Percentiles rank a stretch among this genome's conserved stretches.
Evolutionary conservation across 2,113 vertebrate species (phyloP).

Genomic region (Gnathonemus longibarbis): DNA sequence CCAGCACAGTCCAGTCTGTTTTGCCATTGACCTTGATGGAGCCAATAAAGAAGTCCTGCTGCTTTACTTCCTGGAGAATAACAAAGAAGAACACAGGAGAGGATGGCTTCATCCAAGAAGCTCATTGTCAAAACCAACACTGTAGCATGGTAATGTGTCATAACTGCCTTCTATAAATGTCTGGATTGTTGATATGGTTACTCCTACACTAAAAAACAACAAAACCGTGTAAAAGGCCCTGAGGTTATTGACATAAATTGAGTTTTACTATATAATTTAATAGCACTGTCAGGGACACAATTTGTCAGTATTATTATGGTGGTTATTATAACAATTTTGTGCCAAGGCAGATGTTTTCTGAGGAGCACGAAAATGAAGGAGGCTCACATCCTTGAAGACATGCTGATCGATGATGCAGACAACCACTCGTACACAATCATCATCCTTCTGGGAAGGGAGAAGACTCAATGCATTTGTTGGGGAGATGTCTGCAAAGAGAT

Average conservation of each 20-base stretch:
- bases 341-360: background rate
- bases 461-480: slow-evolving; percentile 65
- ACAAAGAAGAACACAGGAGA: background rate
- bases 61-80: slow-evolving; percentile 70
- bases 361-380: background rate
- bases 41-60: slow-evolving; percentile 83
- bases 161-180: background rate
- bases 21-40: slow-evolving; percentile 67
- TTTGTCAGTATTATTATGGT: background rate
- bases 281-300: background rate
- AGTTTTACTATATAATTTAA: background rate
- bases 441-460: slow-evolving; percentile 63
- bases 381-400: slow-evolving; percentile 76
- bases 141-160: background rate
- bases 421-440: slow-evolving; percentile 67
- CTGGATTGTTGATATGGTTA: background rate
- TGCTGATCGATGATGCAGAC: slow-evolving; percentile 72
- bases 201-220: background rate
- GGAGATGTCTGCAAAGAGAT: slow-evolving; percentile 63
- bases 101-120: background rate
- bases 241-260: background rate
- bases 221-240: background rate
- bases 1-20: slow-evolving; percentile 81
- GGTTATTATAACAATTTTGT: background rate
- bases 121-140: background rate